Evolutionary conservation across 2,113 vertebrate genomes (phyloP).

Genomic region (Megalops atlanticus): DNA sequence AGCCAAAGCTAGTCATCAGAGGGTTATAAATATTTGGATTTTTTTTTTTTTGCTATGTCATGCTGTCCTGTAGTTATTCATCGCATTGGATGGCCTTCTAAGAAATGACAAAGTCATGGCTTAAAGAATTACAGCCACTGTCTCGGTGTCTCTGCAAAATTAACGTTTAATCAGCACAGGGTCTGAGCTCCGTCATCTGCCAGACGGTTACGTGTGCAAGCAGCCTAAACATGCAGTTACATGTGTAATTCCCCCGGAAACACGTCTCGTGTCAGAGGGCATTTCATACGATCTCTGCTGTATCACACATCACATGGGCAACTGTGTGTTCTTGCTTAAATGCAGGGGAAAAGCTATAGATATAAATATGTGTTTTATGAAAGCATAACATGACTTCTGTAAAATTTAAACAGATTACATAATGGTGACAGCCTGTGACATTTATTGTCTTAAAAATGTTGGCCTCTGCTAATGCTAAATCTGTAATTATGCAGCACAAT

Average conservation of each 20-base stretch:
- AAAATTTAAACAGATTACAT: too few species aligned
- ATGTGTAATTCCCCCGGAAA: too few species aligned
- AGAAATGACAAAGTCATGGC: background rate
- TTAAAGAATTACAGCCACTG: constrained; percentile 3
- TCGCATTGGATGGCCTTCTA: background rate
- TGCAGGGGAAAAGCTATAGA: too few species aligned
- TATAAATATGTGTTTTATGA: too few species aligned
- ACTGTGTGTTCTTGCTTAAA: too few species aligned
- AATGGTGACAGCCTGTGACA: too few species aligned
- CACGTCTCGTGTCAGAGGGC: too few species aligned
- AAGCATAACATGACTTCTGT: too few species aligned
- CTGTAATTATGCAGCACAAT: background rate
- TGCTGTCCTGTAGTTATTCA: background rate
- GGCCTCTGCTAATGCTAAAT: too few species aligned
- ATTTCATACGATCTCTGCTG: too few species aligned
- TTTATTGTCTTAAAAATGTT: too few species aligned
- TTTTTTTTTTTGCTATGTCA: background rate
- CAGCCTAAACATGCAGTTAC: background rate
- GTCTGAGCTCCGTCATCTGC: background rate
- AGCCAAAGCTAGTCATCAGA: background rate
- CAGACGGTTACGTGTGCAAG: background rate
- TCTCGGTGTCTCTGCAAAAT: background rate
- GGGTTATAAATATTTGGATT: background rate
- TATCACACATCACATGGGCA: too few species aligned
- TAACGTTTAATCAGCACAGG: background rate